Percentiles rank a stretch among this genome's conserved stretches.
These are phyloP conservation scores for Hydrotaea cyrtoneurina DNA, from an alignment of 2,888 invertebrate species.

Conservation along the genomic window DNA sequence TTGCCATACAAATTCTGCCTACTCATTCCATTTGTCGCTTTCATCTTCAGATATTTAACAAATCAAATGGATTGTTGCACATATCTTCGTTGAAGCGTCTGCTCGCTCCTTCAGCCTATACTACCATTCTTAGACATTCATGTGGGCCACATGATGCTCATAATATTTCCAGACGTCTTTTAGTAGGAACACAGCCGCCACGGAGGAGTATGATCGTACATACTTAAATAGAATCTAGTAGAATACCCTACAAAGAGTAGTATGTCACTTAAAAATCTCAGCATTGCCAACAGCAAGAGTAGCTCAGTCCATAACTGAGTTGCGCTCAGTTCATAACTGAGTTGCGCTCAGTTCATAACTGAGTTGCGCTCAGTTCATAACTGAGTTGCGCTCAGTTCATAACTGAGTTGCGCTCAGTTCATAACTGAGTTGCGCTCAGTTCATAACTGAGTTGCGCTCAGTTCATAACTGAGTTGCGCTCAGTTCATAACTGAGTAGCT, in stretches of 20 bases:
- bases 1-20: constrained; percentile 12
- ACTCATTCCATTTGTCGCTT: constrained; percentile 20
- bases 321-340: no score
- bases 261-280: no score
- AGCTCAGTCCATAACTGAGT: no score
- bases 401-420: no score
- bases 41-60: constrained; percentile 22
- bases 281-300: no score
- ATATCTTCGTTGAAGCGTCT: constrained; percentile 42
- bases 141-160: constrained; percentile 73
- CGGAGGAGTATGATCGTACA: not conserved
- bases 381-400: no score
- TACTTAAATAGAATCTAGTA: not conserved
- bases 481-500: no score
- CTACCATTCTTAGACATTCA: constrained; percentile 17
- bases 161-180: constrained; percentile 54
- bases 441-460: no score
- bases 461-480: no score
- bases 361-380: no score
- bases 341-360: no score
- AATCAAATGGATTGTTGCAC: constrained; percentile 48
- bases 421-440: no score
- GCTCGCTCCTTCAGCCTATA: constrained; percentile 27
- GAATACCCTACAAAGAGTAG: constrained; percentile 27
- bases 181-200: constrained; percentile 49